Base-by-base conservation (phyloP, 2,113 vertebrate species). In the Cathartes aura region DNA sequence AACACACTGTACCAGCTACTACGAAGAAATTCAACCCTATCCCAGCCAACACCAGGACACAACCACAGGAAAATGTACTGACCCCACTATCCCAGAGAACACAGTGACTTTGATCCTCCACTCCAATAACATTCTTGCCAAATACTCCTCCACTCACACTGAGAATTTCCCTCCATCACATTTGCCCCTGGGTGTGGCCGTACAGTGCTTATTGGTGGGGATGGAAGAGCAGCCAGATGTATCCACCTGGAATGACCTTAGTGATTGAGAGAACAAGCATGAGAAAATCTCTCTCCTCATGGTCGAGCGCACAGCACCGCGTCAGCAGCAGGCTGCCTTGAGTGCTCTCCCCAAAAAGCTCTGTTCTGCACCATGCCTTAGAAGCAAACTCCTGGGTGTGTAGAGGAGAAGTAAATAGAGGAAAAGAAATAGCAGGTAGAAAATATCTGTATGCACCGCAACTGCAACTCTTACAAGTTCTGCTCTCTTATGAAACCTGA, bases 71-170 rank as follows among this genome's bases (percentile, higher is more conserved):
- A 36, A 76, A 87, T 2, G 2, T 12, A 36, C 16, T 26, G 32
- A 45, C 47, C 29, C 12, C 38, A 1, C 11, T 43, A 5, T 27
- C 17, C 24, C 38, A 55, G 47, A 55, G 47, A 78, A 30, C 16
- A 63, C 11, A 50, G 29, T 7, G 26, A 32, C 36, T 78, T 76
- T 66, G 40, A 32, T 27, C 23, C 29, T 60, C 26, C 23, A 43
- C 43, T 68, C 22, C 24, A 47, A 5, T 6, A 76, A n/a, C 3
- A 17, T 68, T 48, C 13, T 48, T 87, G 24, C 18, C 38, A 62
- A 73, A 53, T 23, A 17, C 17, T 48, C 19, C 27, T 40, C 0
- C 0, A 15, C 12, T 76, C 24, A 45, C 3, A 4, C 0, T 17
- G 43, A 81, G n/a, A 67, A 62, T 42, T 79, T 71, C 56, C 29